Evolutionary conservation across 1,140 invertebrate genomes (phyloP), one percentile per base, ranked within the genome.

Genomic region (Aphelinus certus): DNA sequence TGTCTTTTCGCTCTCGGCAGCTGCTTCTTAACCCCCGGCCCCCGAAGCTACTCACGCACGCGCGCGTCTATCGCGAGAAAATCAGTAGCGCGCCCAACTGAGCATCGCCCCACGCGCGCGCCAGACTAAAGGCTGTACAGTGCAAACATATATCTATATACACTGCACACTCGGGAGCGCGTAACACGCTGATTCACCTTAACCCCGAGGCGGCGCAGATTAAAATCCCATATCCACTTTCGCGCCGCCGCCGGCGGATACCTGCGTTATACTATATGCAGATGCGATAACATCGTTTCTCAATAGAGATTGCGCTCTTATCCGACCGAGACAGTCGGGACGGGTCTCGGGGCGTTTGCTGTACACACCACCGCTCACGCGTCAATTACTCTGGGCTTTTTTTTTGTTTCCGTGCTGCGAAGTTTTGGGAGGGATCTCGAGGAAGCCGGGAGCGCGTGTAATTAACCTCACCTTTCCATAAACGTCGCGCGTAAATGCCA

Each of bases 131-230:
- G 26, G 26, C 26, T 26, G 26, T 26, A 26, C 26, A 26, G 26
- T 48, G 7, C 42, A 42, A 4, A 3, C 7, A 47, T n/a, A 9
- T 46, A 46, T 46, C 46, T 55, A 69, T 10, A 48, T 69, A 7
- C 58, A 4, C n/a, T n/a, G 43, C 9, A 43, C 58, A 43, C 9
- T 60, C 2, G 43, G n/a, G 7, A 1, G 69, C 63, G 63, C 71
- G 71, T 74, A 75, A 69, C 57, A 68, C 73, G 58, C 43, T 63
- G 67, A 75, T 70, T 75, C 67, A 65, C 60, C 46, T 47, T 56
- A 46, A 63, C 53, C 67, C 66, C 5, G 42, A 51, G 55, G 67
- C 61, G 61, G 65, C 57, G 2, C 61, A 46, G 66, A 75, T 75
- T 70, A 64, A 64, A 58, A 75, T 68, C 58, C 65, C 43, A 61